Evolutionary conservation across 2,888 invertebrate genomes (phyloP), one percentile per base, ranked within the genome.

Genomic region (Rhagophthalmus giganteus): DNA sequence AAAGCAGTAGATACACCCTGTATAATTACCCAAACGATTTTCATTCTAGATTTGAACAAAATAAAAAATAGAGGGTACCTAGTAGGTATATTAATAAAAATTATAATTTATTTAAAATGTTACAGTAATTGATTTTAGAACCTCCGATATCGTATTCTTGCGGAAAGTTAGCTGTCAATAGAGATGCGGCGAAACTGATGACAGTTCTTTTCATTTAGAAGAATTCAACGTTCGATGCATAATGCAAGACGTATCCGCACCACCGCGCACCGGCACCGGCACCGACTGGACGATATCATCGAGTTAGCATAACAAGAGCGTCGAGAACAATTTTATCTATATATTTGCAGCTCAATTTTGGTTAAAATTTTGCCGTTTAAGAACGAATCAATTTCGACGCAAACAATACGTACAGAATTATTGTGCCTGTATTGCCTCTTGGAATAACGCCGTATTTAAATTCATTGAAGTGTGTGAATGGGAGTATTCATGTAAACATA

Each of bases 401-500:
- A 20, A 20, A 20, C 20, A 20, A 5, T 20, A n/a, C 13, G 27
- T 33, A 40, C 33, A 13, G 15, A 47, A 34, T 40, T 40, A 46
- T 40, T 12, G 33, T 25, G 31, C 32, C 13, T 31, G 27, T 39
- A 47, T 37, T 47, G 20, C 34, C 31, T 49, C 25, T 33, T 41
- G 25, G 34, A 16, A 28, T 28, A 20, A 37, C 34, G n/a, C n/a
- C n/a, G 37, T 30, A 42, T 50, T 44, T 42, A 44, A 50, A 50
- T 44, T 50, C 44, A 44, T 44, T 34, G 38, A 54, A 54, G 55
- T 58, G 58, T 50, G 51, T 52, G 55, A 59, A 58, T 57, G 56
- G 57, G 53, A 54, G 60, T 54, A 57, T 59, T 59, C 60, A 57
- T 62, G 62, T 61, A 63, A 63, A 61, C 64, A 64, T 57, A 61